phyloP scores from a whole-genome alignment of 37 sponge, comb jelly and placozoan genomes.

The Aphrocallistes beatrix region DNA sequence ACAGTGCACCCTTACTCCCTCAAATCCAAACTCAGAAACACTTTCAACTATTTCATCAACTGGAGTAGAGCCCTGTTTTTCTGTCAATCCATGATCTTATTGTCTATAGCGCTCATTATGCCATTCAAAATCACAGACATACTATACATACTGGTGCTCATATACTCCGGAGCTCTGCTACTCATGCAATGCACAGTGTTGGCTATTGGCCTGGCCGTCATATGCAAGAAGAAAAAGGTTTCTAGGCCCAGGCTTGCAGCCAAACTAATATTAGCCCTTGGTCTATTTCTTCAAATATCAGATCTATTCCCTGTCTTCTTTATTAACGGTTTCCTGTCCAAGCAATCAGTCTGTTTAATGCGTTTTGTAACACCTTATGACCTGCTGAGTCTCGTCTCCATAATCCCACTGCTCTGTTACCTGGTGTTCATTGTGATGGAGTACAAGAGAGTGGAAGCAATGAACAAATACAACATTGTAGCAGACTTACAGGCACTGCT shows the following conservation, averaged over 20 bases:
- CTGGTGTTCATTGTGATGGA: not conserved
- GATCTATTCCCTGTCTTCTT: slow-evolving; percentile 6
- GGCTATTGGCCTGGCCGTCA: not conserved
- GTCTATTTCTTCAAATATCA: not conserved
- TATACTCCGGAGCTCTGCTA: not conserved
- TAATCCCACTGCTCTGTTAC: not conserved
- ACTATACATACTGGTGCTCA: not conserved
- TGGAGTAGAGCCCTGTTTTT: not conserved
- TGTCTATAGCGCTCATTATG: not conserved
- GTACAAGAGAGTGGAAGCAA: not conserved
- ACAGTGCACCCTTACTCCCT: not conserved
- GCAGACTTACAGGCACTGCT: not conserved
- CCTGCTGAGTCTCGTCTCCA: not conserved
- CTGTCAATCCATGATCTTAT: not conserved
- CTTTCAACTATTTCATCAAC: not conserved
- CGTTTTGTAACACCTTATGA: not conserved
- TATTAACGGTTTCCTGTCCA: not conserved
- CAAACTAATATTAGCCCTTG: not conserved
- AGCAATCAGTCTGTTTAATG: not conserved
- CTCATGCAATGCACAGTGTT: not conserved
- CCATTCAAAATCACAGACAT: not conserved
- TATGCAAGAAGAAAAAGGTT: not conserved
- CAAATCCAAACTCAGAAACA: not conserved
- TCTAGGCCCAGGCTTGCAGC: not conserved
- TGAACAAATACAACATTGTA: slow-evolving; percentile 6